These are phyloP conservation scores for Augiades crinisus DNA, from an alignment of 2,888 invertebrate genomes.

Conservation along the genomic window DNA sequence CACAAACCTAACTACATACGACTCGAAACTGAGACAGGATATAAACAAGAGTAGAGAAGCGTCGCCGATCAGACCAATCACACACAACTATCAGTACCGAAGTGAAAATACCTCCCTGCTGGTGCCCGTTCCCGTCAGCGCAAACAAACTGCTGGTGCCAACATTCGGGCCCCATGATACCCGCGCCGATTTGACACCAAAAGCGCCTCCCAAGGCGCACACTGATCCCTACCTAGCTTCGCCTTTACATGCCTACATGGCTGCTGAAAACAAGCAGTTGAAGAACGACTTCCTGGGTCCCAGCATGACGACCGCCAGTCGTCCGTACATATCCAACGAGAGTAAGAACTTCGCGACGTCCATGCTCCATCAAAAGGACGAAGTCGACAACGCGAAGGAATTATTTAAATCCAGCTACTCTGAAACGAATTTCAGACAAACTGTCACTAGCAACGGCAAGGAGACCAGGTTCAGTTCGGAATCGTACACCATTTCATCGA, in stretches of 20 bases:
- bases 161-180: constrained; percentile 77
- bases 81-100: constrained; percentile 70
- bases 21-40: constrained; percentile 89
- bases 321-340: constrained; percentile 64
- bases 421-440: constrained; percentile 71
- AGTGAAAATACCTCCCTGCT: constrained; percentile 66
- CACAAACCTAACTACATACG: constrained; percentile 92
- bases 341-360: constrained; percentile 69
- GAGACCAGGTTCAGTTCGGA: constrained; percentile 58
- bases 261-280: constrained; percentile 72
- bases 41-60: constrained; percentile 87
- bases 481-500: constrained; percentile 73
- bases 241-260: constrained; percentile 71
- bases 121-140: constrained; percentile 74
- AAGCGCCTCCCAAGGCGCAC: constrained; percentile 78
- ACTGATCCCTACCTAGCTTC: constrained; percentile 70
- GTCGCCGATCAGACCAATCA: constrained; percentile 85
- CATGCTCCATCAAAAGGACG: constrained; percentile 70
- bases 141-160: constrained; percentile 80
- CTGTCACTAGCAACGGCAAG: constrained; percentile 60
- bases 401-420: constrained; percentile 75
- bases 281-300: constrained; percentile 75
- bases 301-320: constrained; percentile 68
- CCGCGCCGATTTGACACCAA: constrained; percentile 67
- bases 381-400: constrained; percentile 68